These are phyloP conservation scores for Nemotelus nigrinus DNA, from an alignment of 2,888 invertebrate species.

Conservation along the genomic window DNA sequence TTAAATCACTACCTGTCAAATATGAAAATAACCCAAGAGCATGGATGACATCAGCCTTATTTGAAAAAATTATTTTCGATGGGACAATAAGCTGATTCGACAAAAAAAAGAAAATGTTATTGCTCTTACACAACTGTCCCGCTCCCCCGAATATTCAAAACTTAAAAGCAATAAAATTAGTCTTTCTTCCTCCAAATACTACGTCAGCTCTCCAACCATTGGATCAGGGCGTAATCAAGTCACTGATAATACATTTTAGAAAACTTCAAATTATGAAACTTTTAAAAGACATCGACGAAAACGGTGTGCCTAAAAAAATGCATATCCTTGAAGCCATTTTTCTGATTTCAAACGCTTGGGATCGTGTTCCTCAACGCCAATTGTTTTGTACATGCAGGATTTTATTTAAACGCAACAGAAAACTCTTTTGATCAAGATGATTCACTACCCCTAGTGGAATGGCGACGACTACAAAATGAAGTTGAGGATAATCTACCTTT, in stretches of 20 bases:
- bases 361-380: background rate
- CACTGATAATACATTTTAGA: constrained; percentile 15
- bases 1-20: constrained; percentile 1
- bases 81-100: constrained; percentile 1
- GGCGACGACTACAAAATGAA: constrained; percentile 6
- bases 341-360: constrained; percentile 20
- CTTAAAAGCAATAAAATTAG: background rate
- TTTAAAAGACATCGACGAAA: constrained; percentile 29
- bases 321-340: constrained; percentile 28
- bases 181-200: constrained; percentile 2
- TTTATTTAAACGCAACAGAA: constrained; percentile 7
- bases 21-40: constrained; percentile 24
- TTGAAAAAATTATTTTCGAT: constrained; percentile 14
- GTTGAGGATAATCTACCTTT: constrained; percentile 18
- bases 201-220: constrained; percentile 5
- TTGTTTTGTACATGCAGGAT: background rate
- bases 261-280: constrained; percentile 25
- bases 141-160: background rate
- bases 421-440: constrained; percentile 19
- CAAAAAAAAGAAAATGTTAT: constrained; percentile 26
- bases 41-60: constrained; percentile 15
- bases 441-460: constrained; percentile 15
- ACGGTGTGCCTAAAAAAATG: background rate
- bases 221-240: constrained; percentile 22
- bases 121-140: constrained; percentile 9